These are phyloP conservation scores for Drosophila pandora DNA, from an alignment of 1,140 invertebrate genomes.

Conservation along the genomic window DNA sequence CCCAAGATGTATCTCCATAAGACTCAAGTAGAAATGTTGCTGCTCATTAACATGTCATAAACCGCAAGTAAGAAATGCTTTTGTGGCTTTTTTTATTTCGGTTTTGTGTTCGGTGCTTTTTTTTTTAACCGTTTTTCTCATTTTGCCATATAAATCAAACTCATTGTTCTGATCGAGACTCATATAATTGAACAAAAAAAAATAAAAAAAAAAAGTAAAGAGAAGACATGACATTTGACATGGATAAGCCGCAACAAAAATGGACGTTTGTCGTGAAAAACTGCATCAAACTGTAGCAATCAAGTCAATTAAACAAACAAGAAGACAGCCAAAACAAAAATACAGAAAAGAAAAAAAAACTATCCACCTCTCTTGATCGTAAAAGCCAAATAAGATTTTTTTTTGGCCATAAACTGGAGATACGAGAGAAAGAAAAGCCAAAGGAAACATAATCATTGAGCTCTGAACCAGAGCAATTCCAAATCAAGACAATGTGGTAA, in stretches of 20 bases:
- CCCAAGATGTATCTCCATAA: conserved; percentile 25
- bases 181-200: conserved; percentile 1
- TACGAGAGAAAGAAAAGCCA: conserved; percentile 11
- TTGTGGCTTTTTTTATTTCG: conserved; percentile 3
- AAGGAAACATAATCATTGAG: conserved; percentile 47
- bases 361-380: conserved; percentile 1
- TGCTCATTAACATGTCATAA: conserved; percentile 82
- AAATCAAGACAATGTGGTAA: conserved; percentile 69
- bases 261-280: conserved; percentile 57
- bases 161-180: conserved; percentile 57
- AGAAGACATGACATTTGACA: conserved; percentile 72
- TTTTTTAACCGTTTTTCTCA: conserved; percentile 25
- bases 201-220: conserved; percentile 22
- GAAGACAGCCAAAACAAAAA: conserved; percentile 26
- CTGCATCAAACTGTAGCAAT: conserved; percentile 69
- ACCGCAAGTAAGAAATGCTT: conserved; percentile 63
- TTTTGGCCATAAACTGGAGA: not conserved
- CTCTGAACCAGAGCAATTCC: conserved; percentile 55
- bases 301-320: conserved; percentile 82
- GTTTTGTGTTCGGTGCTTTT: conserved; percentile 4
- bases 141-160: conserved; percentile 54
- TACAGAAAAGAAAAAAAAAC: conserved; percentile 4
- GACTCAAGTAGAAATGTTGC: conserved; percentile 20
- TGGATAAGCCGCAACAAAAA: conserved; percentile 31
- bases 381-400: conserved; percentile 44